Percentiles rank a stretch among this genome's conserved stretches.
Evolutionary conservation across 1,140 invertebrate species (phyloP).

Genomic region (Sogatella furcifera): DNA sequence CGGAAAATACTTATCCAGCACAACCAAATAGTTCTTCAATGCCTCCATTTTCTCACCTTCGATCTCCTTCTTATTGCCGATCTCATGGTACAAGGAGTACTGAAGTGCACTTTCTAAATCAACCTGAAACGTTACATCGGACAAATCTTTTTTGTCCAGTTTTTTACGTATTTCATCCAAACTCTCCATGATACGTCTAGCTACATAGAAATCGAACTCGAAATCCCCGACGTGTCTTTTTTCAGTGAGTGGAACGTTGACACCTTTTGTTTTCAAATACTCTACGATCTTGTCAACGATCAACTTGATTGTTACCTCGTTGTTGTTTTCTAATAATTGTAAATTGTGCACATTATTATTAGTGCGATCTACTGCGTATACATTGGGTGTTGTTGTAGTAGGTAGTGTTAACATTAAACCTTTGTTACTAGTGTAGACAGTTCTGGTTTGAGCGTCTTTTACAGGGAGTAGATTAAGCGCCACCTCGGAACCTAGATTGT

Average conservation of each 20-base stretch:
- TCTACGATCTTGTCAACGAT: constrained; percentile 27
- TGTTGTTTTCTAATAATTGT: too few species aligned
- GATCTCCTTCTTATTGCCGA: constrained; percentile 54
- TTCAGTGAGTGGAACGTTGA: constrained; percentile 20
- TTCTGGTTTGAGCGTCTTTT: constrained; percentile 39
- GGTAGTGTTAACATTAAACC: constrained; percentile 34
- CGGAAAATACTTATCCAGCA: constrained; percentile 64
- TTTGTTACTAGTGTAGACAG: constrained; percentile 42
- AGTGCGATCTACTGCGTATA: constrained; percentile 36
- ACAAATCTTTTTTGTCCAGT: constrained; percentile 27
- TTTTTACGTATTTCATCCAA: constrained; percentile 26
- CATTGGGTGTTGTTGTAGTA: constrained; percentile 39
- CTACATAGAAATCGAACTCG: constrained; percentile 11
- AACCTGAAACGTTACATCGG: constrained; percentile 58
- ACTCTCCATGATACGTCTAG: constrained; percentile 21
- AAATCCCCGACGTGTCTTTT: neutral
- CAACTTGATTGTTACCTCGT: too few species aligned
- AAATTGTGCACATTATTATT: constrained; percentile 15
- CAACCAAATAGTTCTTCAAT: constrained; percentile 56
- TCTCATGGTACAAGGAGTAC: constrained; percentile 70
- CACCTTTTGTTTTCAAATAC: constrained; percentile 37
- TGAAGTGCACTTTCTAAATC: constrained; percentile 77
- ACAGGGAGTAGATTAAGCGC: constrained; percentile 45
- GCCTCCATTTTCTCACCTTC: constrained; percentile 55
- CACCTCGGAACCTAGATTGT: constrained; percentile 7